Conservation (phyloP, 2,113 vertebrate species). For the Prolemur simus region DNA sequence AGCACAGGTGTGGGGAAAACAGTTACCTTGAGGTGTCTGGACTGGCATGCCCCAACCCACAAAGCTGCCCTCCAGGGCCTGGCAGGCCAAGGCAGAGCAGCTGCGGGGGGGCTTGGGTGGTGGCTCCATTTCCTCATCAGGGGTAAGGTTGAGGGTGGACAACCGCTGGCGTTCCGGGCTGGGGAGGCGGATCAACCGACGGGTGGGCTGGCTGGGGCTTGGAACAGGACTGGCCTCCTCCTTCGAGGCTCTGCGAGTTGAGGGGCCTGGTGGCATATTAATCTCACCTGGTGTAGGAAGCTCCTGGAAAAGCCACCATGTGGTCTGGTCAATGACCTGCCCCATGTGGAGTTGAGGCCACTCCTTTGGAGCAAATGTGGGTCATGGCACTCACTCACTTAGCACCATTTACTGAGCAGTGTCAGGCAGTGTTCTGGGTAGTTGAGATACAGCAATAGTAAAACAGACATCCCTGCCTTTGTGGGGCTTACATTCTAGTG, state of each 20-base stretch:
- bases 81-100: slow-evolving; percentile 38
- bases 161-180: slow-evolving; percentile 86
- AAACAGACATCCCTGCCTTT: neutral
- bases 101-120: slow-evolving; percentile 64
- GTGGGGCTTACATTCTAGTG: neutral
- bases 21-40: slow-evolving; percentile 42
- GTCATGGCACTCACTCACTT: neutral
- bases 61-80: slow-evolving; percentile 72
- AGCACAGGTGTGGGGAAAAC: neutral
- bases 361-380: neutral
- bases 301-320: slow-evolving; percentile 63
- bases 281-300: neutral
- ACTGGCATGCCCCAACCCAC: slow-evolving; percentile 61
- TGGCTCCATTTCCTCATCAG: slow-evolving; percentile 75
- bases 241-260: neutral
- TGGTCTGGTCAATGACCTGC: neutral
- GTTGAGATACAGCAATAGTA: neutral
- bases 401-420: neutral
- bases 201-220: slow-evolving; percentile 27
- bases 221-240: neutral
- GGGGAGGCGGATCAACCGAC: slow-evolving; percentile 75
- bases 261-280: neutral
- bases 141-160: slow-evolving; percentile 86
- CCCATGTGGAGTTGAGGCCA: neutral
- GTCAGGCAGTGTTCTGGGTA: neutral